These are phyloP conservation scores for Drosophila formosana DNA, from an alignment of 2,888 invertebrate genomes.

Conservation along the genomic window DNA sequence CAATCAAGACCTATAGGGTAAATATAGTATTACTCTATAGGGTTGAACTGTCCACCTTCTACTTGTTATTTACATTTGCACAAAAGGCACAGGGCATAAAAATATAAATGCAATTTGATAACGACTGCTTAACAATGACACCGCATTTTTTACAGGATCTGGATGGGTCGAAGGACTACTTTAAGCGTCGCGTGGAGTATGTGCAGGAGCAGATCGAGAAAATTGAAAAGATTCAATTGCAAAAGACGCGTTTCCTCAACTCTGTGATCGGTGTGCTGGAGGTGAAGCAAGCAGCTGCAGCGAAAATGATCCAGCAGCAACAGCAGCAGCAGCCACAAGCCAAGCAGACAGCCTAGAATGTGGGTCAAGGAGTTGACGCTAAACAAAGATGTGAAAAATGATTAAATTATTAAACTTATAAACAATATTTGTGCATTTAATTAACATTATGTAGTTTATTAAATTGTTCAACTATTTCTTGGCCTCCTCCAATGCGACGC, in stretches of 20 bases:
- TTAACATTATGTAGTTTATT: conserved; percentile 70
- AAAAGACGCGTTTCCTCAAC: conserved; percentile 93
- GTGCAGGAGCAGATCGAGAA: conserved; percentile 98
- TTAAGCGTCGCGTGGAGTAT: conserved; percentile 95
- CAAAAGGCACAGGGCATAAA: no score
- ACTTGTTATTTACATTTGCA: no score
- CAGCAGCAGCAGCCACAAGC: conserved; percentile 49
- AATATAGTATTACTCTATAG: no score
- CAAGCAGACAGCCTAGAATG: conserved; percentile 54
- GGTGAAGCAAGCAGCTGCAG: conserved; percentile 86
- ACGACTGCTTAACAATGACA: not conserved
- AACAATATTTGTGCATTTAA: conserved; percentile 71
- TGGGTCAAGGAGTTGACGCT: not conserved
- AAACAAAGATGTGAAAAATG: conserved; percentile 46
- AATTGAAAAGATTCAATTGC: conserved; percentile 88
- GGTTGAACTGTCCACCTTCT: no score
- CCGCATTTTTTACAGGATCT: conserved; percentile 87
- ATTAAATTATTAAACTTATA: conserved; percentile 74
- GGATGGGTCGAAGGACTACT: conserved; percentile 94
- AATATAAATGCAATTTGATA: not conserved
- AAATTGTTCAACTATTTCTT: conserved; percentile 73
- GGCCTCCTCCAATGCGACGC: conserved; percentile 73
- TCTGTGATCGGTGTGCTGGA: conserved; percentile 92
- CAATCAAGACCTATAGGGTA: no score
- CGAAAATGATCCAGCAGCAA: conserved; percentile 79